Evolutionary conservation across 2,797 vertebrate genomes (phyloP).

Genomic region (Enteromius paludinosus): DNA sequence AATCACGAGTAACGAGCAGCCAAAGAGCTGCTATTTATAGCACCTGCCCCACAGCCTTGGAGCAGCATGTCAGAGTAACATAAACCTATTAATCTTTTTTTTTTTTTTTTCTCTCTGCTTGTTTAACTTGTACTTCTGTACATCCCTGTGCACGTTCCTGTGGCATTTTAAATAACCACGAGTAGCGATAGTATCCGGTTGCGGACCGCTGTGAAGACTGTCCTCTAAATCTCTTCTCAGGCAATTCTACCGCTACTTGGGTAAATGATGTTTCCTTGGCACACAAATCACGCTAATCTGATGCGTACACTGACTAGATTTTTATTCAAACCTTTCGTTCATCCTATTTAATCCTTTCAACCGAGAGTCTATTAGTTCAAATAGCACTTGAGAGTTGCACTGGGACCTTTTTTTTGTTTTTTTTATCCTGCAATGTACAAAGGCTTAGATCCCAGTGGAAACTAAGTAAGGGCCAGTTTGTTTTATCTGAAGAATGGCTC

Average conservation of each 20-base stretch:
- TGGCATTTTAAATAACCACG: slow-evolving; percentile 19
- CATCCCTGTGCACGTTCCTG: background rate
- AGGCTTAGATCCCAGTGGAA: slow-evolving; percentile 56
- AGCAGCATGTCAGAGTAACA: slow-evolving; percentile 38
- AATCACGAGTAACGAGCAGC: slow-evolving; percentile 19
- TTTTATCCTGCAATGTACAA: slow-evolving; percentile 62
- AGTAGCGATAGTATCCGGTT: background rate
- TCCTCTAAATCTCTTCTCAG: background rate
- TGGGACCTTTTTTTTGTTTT: slow-evolving; percentile 45
- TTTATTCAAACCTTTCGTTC: slow-evolving; percentile 63
- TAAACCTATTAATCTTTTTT: slow-evolving; percentile 43
- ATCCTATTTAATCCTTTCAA: slow-evolving; percentile 62
- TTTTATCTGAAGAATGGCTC: slow-evolving; percentile 19
- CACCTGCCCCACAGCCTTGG: slow-evolving; percentile 26
- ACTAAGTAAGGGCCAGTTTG: background rate
- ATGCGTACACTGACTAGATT: slow-evolving; percentile 46
- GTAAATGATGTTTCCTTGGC: slow-evolving; percentile 70
- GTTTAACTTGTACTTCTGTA: slow-evolving; percentile 6
- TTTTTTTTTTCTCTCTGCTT: background rate
- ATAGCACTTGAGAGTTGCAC: slow-evolving; percentile 61
- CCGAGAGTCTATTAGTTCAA: slow-evolving; percentile 67
- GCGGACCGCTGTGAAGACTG: background rate
- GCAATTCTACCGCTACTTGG: slow-evolving; percentile 23
- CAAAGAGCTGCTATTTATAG: slow-evolving; percentile 46
- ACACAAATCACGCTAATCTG: slow-evolving; percentile 59